phyloP scores from a whole-genome alignment of 2,888 invertebrate species.

The Chrysopilus asiliformis region DNA sequence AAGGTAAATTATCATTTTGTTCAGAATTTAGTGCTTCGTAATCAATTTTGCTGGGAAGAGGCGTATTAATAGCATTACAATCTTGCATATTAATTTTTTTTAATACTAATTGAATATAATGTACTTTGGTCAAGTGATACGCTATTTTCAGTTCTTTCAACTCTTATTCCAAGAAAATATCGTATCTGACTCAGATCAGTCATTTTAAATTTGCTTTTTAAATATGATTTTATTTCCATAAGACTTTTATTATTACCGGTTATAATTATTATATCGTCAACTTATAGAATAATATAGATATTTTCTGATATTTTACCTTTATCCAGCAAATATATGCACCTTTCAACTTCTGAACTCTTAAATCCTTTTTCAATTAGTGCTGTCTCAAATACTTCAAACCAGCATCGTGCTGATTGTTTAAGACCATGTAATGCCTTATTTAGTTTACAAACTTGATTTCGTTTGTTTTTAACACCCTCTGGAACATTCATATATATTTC shows the following conservation, averaged over 20 bases:
- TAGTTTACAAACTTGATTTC: constrained; percentile 14
- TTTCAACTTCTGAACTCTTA: constrained; percentile 13
- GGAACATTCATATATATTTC: too few relatives aligned
- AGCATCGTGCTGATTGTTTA: constrained; percentile 17
- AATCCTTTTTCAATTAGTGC: constrained; percentile 13
- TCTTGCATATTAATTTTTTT: constrained; percentile 19
- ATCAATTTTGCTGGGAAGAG: constrained; percentile 18
- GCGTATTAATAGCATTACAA: constrained; percentile 16
- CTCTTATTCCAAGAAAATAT: constrained; percentile 15
- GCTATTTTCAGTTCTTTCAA: constrained; percentile 10
- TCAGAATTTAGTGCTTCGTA: constrained; percentile 18
- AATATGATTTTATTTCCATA: constrained; percentile 15
- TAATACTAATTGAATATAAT: constrained; percentile 17
- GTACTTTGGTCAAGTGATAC: constrained; percentile 12
- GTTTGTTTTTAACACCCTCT: too few relatives aligned
- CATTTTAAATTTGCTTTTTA: constrained; percentile 17
- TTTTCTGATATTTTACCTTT: constrained; percentile 11
- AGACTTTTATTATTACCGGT: constrained; percentile 6
- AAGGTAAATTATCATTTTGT: constrained; percentile 17
- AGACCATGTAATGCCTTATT: constrained; percentile 18
- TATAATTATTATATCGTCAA: constrained; percentile 13
- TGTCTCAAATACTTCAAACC: constrained; percentile 13
- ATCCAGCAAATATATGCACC: constrained; percentile 14
- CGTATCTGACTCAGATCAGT: constrained; percentile 16
- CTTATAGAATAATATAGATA: constrained; percentile 15